Conservation (phyloP, 37 sponge, comb jelly and placozoan genomes). For the Chondrilla cf. caribensis region DNA sequence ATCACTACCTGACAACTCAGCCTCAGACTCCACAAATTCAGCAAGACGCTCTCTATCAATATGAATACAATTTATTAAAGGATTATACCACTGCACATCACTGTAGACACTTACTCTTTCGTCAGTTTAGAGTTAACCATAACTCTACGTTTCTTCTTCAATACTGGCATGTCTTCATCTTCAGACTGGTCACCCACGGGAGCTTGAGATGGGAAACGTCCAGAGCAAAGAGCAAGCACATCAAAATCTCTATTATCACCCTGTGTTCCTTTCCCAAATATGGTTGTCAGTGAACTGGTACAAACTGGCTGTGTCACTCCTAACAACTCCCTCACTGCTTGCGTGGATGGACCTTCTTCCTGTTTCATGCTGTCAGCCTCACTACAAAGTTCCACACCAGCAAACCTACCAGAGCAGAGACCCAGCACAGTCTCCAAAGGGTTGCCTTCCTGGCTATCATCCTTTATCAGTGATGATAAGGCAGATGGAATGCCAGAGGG, state of each 20-base stretch:
- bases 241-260: conserved; percentile 3
- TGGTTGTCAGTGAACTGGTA: neutral
- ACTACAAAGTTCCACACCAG: neutral
- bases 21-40: conserved; percentile 88
- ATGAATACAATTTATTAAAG: neutral
- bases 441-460: neutral
- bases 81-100: neutral
- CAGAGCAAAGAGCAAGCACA: conserved; percentile 60
- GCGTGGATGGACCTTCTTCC: conserved; percentile 21
- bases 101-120: conserved; percentile 27
- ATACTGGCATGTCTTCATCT: conserved; percentile 58
- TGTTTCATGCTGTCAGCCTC: neutral
- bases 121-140: neutral
- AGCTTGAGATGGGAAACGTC: conserved; percentile 40
- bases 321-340: conserved; percentile 42
- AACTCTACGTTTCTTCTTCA: conserved; percentile 20
- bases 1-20: conserved; percentile 87
- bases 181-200: conserved; percentile 3
- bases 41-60: conserved; percentile 50
- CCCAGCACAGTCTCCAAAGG: conserved; percentile 22
- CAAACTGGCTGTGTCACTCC: neutral
- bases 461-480: neutral
- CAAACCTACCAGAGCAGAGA: conserved; percentile 57
- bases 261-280: neutral
- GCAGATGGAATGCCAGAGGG: neutral